Conservation (phyloP, 2,797 vertebrate genomes). For the Cichlasoma orientale region DNA sequence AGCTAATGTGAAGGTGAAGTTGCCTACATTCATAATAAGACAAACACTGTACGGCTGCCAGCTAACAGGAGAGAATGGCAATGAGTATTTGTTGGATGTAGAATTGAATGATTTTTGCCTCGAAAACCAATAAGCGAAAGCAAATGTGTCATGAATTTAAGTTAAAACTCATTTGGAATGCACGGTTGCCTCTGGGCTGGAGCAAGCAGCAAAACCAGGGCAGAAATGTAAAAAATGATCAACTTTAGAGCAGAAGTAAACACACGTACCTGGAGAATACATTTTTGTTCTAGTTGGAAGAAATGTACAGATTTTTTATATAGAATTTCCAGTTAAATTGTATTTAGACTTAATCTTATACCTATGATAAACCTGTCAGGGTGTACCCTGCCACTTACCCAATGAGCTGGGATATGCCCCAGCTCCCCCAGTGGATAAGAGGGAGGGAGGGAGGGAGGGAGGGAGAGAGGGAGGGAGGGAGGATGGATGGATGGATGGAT, state of each 20-base stretch:
- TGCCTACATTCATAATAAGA: slow-evolving; percentile 31
- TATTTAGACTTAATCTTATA: neutral
- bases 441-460: neutral
- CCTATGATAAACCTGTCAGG: neutral
- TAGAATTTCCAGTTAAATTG: too few species aligned
- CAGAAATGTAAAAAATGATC: neutral
- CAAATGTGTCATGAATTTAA: neutral
- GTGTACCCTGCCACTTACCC: neutral
- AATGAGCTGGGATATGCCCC: neutral
- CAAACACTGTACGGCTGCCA: slow-evolving; percentile 7
- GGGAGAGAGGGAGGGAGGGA: too few species aligned
- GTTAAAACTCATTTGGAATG: neutral
- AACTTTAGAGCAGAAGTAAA: neutral
- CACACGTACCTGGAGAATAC: neutral
- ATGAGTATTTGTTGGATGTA: neutral
- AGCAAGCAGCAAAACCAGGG: too few species aligned
- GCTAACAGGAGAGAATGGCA: slow-evolving; percentile 16
- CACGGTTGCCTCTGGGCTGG: neutral
- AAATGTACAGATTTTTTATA: too few species aligned
- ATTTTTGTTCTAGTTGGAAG: too few species aligned
- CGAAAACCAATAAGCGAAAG: neutral
- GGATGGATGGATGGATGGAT: too few species aligned
- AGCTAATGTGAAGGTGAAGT: slow-evolving; percentile 54
- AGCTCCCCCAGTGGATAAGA: too few species aligned
- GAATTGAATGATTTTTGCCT: neutral